Base-by-base conservation (phyloP, 2,797 vertebrate genomes). In the Xyrichtys novacula region DNA sequence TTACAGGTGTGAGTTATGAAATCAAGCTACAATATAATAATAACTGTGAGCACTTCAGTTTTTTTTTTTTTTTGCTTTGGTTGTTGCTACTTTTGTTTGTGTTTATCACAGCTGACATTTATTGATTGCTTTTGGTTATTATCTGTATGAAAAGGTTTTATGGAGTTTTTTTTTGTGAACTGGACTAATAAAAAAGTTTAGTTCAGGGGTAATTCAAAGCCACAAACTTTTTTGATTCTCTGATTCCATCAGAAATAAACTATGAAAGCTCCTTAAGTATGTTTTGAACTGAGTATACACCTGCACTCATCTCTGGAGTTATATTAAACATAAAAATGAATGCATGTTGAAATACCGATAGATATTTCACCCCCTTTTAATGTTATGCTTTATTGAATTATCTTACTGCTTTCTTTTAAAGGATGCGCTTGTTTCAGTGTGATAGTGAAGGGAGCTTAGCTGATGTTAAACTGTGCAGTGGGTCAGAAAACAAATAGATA, bases 231-330 rank as follows among this genome's bases (percentile, higher is more conserved):
- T 67, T 73, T 75, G 34, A n/a, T 80, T 77, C 88, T 89, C 38
- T 69, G 67, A 73, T 80, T 83, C 54, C 59, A 84, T 81, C 25
- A 74, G 86, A 78, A 78, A 49, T 34, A 63, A 75, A 71, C 20
- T 3, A 20, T 48, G 7, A 73, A 81, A 74, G 25, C 63, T 47
- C 17, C 74, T 57, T 53, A 40, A 76, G 60, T 65, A 60, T 54
- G 28, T 72, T 15, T 25, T 56, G 59, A 55, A 47, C 23, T 73
- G 17, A 14, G 31, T 56, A 61, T 36, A 67, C 61, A 75, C 57
- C 36, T 75, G 65, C 67, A 59, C 48, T 72, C 60, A 61, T 19
- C 34, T 31, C 60, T 69, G 23, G 44, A 69, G 19, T 54, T 58
- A 40, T n/a, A 71, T 40, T 17, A 16, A n/a, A 54, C 72, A 29